Base-by-base conservation (phyloP, 2,797 vertebrate genomes). In the Scleropages formosus region DNA sequence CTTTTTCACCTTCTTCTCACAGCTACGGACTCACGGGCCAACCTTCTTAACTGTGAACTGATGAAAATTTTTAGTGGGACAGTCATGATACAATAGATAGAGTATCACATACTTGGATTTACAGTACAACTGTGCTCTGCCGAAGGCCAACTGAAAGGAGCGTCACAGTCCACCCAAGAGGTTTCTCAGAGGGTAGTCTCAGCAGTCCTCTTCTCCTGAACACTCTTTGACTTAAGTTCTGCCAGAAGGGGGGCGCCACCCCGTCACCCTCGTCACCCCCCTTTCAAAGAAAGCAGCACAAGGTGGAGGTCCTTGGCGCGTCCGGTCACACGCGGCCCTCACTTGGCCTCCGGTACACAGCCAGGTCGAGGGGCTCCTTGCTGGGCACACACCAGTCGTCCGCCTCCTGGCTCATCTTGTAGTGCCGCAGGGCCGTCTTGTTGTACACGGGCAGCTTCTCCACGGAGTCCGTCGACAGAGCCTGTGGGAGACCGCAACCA, bases 371-470 rank as follows among this genome's bases (percentile, higher is more conserved):
- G 13, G 96, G 96, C 82, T 97, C 96, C 2, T 90, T 96, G 69
- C 96, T 98, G 87, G 96, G 96, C 1, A 98, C 84, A 0, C 95
- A 95, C 96, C 96, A 98, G 87, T 98, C 96, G 4, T 96, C 96
- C 0, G 90, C 96, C 85, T 93, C 95, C 77, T 95, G 96, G 82
- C 89, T 95, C 80, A 93, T 86, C 87, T 95, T 95, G 88, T 98
- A 98, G 91, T 98, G 95, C 80, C 92, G 93, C 90, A 95, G 93
- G 4, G 95, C 94, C 0, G 96, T 97, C 86, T 96, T 96, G 91
- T 98, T 98, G 91, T 96, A 98, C 73, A 98, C 96, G 0, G 96
- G 96, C 78, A 98, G 90, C 74, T 95, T 91, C 86, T 98, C 96
- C 78, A 98, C 92, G 0, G 96, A 98, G 86, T 98, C 96, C 0